Evolutionary conservation across 2,113 vertebrate genomes (phyloP).

Genomic region (Nyctibius bracteatus): DNA sequence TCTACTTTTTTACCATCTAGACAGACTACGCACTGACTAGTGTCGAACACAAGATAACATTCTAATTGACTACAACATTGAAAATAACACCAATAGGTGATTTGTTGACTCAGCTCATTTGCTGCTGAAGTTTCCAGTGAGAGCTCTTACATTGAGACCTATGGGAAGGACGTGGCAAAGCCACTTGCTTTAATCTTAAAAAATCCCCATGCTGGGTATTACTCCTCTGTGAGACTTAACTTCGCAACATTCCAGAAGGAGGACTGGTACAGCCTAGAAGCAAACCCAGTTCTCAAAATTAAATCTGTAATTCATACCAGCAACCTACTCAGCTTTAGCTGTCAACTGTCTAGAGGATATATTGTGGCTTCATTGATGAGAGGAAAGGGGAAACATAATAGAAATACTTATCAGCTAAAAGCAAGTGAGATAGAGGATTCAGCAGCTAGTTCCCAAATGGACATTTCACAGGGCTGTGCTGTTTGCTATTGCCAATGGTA

Average conservation of each 20-base stretch:
- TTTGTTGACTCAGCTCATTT: not conserved
- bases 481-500: not conserved
- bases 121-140: not conserved
- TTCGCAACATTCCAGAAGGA: not conserved
- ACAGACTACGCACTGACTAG: not conserved
- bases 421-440: not conserved
- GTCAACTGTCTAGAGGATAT: not conserved
- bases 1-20: not conserved
- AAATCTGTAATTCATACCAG: not conserved
- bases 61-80: not conserved
- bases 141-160: not conserved
- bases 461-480: not conserved
- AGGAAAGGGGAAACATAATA: not conserved
- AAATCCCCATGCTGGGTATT: not conserved
- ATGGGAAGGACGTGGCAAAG: not conserved
- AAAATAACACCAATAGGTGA: not conserved
- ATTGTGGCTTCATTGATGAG: not conserved
- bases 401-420: constrained; percentile 19
- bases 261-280: not conserved
- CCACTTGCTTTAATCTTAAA: not conserved
- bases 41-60: not conserved
- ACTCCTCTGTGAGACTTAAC: not conserved
- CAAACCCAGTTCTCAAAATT: not conserved
- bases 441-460: not conserved
- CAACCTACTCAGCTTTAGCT: not conserved